Evolutionary conservation across 2,113 vertebrate species (phyloP).

Genomic region (Tyrannus savana): DNA sequence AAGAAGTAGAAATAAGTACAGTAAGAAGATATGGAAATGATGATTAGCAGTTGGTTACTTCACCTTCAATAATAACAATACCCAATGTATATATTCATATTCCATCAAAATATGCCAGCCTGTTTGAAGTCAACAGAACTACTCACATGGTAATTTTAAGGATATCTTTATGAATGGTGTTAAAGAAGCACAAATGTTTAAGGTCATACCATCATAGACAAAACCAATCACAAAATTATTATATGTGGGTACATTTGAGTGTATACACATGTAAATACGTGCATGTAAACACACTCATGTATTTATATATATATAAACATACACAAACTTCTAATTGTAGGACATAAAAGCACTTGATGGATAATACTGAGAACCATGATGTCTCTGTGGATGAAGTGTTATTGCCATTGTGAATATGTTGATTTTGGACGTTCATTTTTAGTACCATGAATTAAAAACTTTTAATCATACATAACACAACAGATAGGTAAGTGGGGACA

Average conservation of each 20-base stretch:
- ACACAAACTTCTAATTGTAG: not conserved
- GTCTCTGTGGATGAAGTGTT: not conserved
- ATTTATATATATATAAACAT: not conserved
- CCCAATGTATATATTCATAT: not conserved
- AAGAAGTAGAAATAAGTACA: not conserved
- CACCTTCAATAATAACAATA: not conserved
- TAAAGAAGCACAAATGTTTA: not conserved
- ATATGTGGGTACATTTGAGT: not conserved
- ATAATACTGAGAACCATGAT: not conserved
- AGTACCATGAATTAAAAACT: not conserved
- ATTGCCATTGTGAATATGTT: not conserved
- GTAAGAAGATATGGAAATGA: not conserved
- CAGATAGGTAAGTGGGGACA: not conserved
- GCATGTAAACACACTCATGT: not conserved
- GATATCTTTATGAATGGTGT: not conserved
- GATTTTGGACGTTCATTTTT: not conserved
- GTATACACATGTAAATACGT: not conserved
- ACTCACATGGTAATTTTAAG: not conserved
- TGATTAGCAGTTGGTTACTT: not conserved
- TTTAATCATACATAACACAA: not conserved
- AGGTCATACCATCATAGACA: not conserved
- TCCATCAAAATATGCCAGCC: not conserved
- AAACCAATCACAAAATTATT: not conserved
- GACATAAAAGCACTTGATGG: not conserved
- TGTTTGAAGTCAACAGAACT: not conserved